Percentiles rank a stretch among this genome's conserved stretches.
phyloP scores from a whole-genome alignment of 1,140 invertebrate genomes.

The Cryptotermes secundus region DNA sequence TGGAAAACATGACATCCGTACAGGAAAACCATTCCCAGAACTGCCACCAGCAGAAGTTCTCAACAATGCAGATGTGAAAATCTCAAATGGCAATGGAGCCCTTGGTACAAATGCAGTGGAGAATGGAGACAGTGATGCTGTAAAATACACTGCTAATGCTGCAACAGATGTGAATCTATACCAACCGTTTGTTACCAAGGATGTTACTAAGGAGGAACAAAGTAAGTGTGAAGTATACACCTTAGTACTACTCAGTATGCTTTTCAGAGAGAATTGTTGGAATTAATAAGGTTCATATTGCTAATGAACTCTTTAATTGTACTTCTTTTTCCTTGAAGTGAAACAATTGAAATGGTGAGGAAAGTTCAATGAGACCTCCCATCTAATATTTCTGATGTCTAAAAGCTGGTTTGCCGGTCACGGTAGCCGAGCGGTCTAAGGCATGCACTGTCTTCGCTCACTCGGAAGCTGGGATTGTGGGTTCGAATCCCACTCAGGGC shows the following conservation, averaged over 20 bases:
- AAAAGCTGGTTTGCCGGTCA: too few species aligned
- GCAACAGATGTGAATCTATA: constrained; percentile 49
- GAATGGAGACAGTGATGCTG: constrained; percentile 38
- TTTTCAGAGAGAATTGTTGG: background rate
- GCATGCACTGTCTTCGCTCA: too few species aligned
- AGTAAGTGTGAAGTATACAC: constrained; percentile 40
- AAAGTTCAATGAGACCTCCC: too few species aligned
- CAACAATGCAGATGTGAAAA: constrained; percentile 55
- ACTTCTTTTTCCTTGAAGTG: too few species aligned
- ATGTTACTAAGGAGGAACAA: constrained; percentile 62
- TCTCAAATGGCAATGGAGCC: constrained; percentile 41
- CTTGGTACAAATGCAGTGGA: constrained; percentile 41
- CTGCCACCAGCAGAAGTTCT: constrained; percentile 49
- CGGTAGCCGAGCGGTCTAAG: too few species aligned
- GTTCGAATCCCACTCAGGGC: too few species aligned
- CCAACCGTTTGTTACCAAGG: constrained; percentile 61
- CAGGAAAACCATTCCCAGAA: constrained; percentile 61
- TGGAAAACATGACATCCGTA: constrained; percentile 72
- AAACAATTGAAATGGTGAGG: too few species aligned
- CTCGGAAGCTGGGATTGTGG: too few species aligned
- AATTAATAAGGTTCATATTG: too few species aligned
- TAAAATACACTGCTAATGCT: constrained; percentile 53
- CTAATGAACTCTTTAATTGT: too few species aligned
- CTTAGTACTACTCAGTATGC: too few species aligned
- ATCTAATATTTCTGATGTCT: too few species aligned